These are phyloP conservation scores for Glyptemys insculpta DNA, from an alignment of 2,797 vertebrate species.

Conservation along the genomic window DNA sequence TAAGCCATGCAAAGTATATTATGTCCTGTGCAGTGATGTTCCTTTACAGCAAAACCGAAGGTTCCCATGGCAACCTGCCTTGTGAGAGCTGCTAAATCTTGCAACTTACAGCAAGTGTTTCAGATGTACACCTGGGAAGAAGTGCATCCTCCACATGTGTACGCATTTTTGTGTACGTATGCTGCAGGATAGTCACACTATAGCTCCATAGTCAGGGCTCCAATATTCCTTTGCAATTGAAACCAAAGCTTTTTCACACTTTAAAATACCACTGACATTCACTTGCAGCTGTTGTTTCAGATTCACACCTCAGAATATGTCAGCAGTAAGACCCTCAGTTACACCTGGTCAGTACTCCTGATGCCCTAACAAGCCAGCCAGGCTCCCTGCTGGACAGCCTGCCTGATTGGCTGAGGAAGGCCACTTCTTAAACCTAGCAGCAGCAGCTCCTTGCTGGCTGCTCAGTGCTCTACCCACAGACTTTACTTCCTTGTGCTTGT, in stretches of 20 bases:
- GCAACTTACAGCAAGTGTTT: not conserved
- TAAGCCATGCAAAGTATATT: not conserved
- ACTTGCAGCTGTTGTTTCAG: not conserved
- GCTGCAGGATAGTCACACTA: not conserved
- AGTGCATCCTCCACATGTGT: rapidly evolving
- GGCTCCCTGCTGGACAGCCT: no score
- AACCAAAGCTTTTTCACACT: not conserved
- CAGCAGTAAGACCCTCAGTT: not conserved
- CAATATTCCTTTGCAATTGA: not conserved
- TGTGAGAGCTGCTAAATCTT: not conserved
- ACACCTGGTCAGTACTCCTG: no score
- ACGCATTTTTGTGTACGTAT: not conserved
- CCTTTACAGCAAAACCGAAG: not conserved
- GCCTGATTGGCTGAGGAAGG: no score
- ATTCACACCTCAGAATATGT: rapidly evolving
- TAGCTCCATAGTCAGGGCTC: not conserved
- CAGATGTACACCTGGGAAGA: not conserved
- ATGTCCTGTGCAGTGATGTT: not conserved
- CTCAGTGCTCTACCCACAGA: no score
- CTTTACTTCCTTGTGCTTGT: no score
- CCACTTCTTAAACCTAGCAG: no score
- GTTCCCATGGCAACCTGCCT: not conserved
- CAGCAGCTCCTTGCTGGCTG: no score
- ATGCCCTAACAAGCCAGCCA: no score
- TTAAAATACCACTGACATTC: not conserved